These are phyloP conservation scores for Zaprionus capensis DNA, from an alignment of 1,140 invertebrate species.

Conservation along the genomic window DNA sequence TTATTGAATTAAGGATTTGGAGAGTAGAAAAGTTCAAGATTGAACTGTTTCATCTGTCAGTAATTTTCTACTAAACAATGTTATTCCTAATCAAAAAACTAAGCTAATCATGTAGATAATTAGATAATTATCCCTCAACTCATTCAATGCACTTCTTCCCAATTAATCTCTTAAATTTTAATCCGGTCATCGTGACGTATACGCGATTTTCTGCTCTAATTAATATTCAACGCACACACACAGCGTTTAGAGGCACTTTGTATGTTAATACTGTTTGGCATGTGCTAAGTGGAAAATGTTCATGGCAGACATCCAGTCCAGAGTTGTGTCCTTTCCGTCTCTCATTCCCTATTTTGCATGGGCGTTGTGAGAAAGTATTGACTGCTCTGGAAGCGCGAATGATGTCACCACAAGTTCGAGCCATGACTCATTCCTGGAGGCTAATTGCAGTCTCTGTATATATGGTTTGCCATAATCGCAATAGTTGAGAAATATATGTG, in stretches of 20 bases:
- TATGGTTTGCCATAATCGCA: not conserved
- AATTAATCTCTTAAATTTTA: constrained; percentile 4
- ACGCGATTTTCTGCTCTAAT: constrained; percentile 32
- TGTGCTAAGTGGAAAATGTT: constrained; percentile 33
- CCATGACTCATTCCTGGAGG: constrained; percentile 26
- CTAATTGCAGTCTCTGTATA: not conserved
- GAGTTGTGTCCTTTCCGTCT: not conserved
- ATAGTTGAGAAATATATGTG: not conserved
- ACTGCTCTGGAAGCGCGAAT: constrained; percentile 34
- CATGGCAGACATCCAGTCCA: constrained; percentile 37
- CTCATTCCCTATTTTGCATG: not conserved
- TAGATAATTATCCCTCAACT: not conserved
- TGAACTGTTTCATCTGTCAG: too few species aligned
- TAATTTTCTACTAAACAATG: not conserved
- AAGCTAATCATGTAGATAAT: not conserved
- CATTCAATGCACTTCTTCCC: not conserved
- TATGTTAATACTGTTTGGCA: constrained; percentile 64
- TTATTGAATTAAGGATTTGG: too few species aligned
- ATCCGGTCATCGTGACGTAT: constrained; percentile 7
- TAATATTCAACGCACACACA: constrained; percentile 41
- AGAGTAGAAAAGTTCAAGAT: too few species aligned
- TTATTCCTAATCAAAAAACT: not conserved
- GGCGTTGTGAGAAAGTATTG: not conserved
- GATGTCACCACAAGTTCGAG: constrained; percentile 64
- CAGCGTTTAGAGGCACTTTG: constrained; percentile 46